Base-by-base conservation (phyloP, 1,140 invertebrate species). In the Dermatophagoides farinae region DNA sequence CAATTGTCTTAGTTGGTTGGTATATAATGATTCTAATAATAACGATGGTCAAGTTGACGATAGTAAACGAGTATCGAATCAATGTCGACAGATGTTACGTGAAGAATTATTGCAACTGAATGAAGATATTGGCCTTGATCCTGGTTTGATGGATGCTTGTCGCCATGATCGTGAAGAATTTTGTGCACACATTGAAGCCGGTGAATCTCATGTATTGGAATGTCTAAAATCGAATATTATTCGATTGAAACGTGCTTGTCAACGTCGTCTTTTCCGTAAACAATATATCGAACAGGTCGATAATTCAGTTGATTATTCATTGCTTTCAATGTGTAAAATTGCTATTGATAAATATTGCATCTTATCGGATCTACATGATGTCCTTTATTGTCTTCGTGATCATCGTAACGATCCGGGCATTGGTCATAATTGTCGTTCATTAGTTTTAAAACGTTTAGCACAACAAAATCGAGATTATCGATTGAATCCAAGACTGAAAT, bases 381-480 rank as follows among this genome's bases (percentile, higher is more conserved):
- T 66, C 23, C 31, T 67, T 10, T 62, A 67, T n/a, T 77, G 75
- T 68, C 74, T 81, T 55, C 74, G 82, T 74, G 79, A 75, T 63
- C 78, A 86, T 65, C 86, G 85, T 69, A 81, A 91, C 68, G 80
- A 88, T 65, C 71, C 76, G 20, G 78, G 77, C 23, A 96, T 92
- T 74, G 85, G 91, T 70, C 78, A 81, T 57, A 82, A 82, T 57
- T 98, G 95, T 71, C 82, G 85, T 67, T 74, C 80, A 54, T 78
- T 96, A 14, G 82, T 98, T 4, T 75, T 88, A 10, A 82, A 84
- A 70, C 77, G 93, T 69, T 84, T 95, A 80, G 83, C 89, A 59
- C 87, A 90, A 71, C 87, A 92, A 73, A 89, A 87, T 70, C 78
- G 81, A 49, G 91, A 98, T 73, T 88, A 87, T 67, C 78, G 91